Base-by-base conservation (phyloP, 2,888 invertebrate species). In the Dasypogon diadema region DNA sequence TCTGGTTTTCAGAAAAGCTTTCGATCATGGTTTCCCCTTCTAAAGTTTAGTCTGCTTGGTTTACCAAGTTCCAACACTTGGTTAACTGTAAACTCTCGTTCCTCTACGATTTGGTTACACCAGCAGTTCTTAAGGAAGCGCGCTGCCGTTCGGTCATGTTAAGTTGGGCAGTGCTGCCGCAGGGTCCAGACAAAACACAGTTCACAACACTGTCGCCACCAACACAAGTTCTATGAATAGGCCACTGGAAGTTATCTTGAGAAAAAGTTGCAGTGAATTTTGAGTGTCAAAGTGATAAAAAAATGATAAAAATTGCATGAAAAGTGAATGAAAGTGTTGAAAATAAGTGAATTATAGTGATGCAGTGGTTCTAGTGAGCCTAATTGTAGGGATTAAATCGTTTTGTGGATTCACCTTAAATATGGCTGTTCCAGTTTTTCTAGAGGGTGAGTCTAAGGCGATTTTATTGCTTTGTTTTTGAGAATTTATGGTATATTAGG, bases 381-480 rank as follows among this genome's bases (percentile, higher is more conserved):
- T 70, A 70, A 54, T 70, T 70, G 51, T 37, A 21, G 21, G 34
- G 30, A 54, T 68, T 30, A 54, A 70, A 10, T 16, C 12, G 30
- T 34, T 48, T 74, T 74, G 30, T 42, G 74, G 48, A 74, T 60
- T 48, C 16, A 30, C 46, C 24, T 55, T 42, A 76, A 78, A 78
- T 63, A 78, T 78, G 78, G 78, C 78, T 78, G 78, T 78, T 76
- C 78, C 78, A 65, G 75, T 78, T 70, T 75, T 76, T 18, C 68
- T 78, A n/a, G 78, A 76, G 76, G 78, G 78, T 78, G 58, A 78
- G 76, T 78, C 34, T 16, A 21, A n/a, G n/a, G 12, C n/a, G 21
- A 10, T 70, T 54, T 42, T 42, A 6, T 42, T 6, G n/a, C 3
- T 42, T 42, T 42, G 42, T 2, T 30, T 5, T 42, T n/a, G 1